Base-by-base conservation (phyloP, 2,888 invertebrate species). In the Auanema freiburgensis region DNA sequence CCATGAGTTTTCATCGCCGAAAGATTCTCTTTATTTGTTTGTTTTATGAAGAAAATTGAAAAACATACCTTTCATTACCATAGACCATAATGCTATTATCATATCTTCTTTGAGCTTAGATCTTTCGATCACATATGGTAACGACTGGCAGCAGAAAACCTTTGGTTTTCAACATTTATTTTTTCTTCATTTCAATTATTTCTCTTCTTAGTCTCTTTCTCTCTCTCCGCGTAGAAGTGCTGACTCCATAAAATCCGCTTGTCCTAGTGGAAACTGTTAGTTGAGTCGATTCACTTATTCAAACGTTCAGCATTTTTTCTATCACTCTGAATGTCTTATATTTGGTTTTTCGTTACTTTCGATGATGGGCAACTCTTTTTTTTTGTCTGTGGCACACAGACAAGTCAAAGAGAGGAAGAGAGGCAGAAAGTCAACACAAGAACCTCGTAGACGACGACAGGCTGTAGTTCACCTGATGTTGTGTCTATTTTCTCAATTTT, bases 81-180 rank as follows among this genome's bases (percentile, higher is more conserved):
- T 5, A 41, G 16, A 54, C 44, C 53, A 60, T 54, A 60, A 52
- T 60, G 54, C n/a, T 46, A 4, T 40, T 58, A 54, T 53, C 59
- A 33, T 8, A 33, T 33, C 33, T 33, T 33, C 33, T 33, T 33
- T 33, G 33, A 33, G 33, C 33, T 33, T 33, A 33, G 33, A 33
- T 33, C 33, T 33, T 33, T 33, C 33, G 4, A 33, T 8, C 33
- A 8, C 8, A 3, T 5, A 33, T 33, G 33, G n/a, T n/a, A n/a
- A 49, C 12, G 23, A 18, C 51, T 2, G 50, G 16, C 41, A 59
- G 51, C 61, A 44, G 33, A 33, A 54, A 21, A 46, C 49, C 18
- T 44, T 53, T 59, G 52, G 21, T 59, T 59, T 53, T 44, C 43
- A 16, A 49, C 55, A 46, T 61, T 49, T 54, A 33, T 33, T 33